Evolutionary conservation across 2,797 vertebrate species (phyloP).

Genomic region (Neomorphus geoffroyi): DNA sequence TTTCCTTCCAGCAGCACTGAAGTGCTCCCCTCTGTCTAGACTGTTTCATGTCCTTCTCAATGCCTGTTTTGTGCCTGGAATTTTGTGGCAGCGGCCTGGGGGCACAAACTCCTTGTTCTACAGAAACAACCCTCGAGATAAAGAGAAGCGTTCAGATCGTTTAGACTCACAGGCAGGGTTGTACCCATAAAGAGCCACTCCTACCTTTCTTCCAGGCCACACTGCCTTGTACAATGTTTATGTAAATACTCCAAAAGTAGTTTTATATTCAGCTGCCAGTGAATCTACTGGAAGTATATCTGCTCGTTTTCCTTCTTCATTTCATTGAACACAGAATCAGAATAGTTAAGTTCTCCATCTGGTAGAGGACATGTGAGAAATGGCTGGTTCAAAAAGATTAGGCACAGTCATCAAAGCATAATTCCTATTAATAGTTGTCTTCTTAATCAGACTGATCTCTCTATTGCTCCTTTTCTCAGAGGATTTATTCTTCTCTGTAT

Average conservation of each 20-base stretch:
- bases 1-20: not conserved
- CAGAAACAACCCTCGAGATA: not conserved
- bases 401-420: slow-evolving; percentile 41
- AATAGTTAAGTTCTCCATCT: not conserved
- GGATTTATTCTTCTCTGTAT: not conserved
- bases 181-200: not conserved
- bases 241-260: not conserved
- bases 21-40: slow-evolving; percentile 3
- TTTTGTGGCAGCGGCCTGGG: not conserved
- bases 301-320: not conserved
- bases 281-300: not conserved
- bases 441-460: slow-evolving; percentile 31
- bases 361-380: not conserved
- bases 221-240: not conserved
- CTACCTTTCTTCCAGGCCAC: not conserved
- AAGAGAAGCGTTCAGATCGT: not conserved
- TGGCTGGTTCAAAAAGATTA: slow-evolving; percentile 37
- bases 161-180: rapidly evolving
- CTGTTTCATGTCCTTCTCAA: not conserved
- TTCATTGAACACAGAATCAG: not conserved
- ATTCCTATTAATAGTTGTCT: slow-evolving; percentile 53
- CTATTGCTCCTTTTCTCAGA: not conserved
- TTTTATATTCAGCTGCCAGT: not conserved
- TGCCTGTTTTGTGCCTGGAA: not conserved
- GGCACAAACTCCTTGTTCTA: not conserved